These are phyloP conservation scores for Piscicola geometra DNA, from an alignment of 2,888 invertebrate species.

Conservation along the genomic window DNA sequence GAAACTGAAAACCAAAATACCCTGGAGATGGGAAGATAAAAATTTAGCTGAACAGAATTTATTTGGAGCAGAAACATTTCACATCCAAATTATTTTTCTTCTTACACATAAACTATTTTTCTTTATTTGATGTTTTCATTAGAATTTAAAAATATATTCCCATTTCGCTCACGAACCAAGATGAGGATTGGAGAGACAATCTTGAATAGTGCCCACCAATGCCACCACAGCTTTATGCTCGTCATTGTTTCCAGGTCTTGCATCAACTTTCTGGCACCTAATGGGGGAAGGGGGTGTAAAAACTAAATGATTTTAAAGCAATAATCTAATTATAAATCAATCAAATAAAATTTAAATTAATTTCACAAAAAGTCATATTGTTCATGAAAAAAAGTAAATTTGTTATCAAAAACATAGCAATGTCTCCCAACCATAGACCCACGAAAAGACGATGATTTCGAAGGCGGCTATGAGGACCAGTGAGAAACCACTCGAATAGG, in stretches of 20 bases:
- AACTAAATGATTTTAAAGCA: no score
- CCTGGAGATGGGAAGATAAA: not conserved
- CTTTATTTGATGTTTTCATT: not conserved
- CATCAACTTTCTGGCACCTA: constrained; percentile 39
- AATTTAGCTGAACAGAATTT: no score
- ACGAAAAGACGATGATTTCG: constrained; percentile 43
- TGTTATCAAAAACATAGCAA: not conserved
- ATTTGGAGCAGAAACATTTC: not conserved
- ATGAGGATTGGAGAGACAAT: constrained; percentile 68
- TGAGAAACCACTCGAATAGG: constrained; percentile 45
- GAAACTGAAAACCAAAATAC: constrained; percentile 4
- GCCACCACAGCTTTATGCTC: constrained; percentile 46
- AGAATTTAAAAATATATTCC: no score
- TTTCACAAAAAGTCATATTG: not conserved
- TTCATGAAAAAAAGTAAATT: not conserved
- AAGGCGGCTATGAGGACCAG: constrained; percentile 43
- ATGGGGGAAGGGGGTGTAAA: no score
- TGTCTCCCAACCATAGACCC: constrained; percentile 43
- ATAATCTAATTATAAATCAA: not conserved
- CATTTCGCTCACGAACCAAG: constrained; percentile 58
- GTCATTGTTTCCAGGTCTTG: constrained; percentile 42
- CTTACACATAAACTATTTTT: not conserved
- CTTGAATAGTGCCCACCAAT: constrained; percentile 72
- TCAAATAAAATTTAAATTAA: not conserved
- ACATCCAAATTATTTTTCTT: no score